Evolutionary conservation across 2,113 vertebrate species (phyloP).

Genomic region (Nesospiza acunhae): DNA sequence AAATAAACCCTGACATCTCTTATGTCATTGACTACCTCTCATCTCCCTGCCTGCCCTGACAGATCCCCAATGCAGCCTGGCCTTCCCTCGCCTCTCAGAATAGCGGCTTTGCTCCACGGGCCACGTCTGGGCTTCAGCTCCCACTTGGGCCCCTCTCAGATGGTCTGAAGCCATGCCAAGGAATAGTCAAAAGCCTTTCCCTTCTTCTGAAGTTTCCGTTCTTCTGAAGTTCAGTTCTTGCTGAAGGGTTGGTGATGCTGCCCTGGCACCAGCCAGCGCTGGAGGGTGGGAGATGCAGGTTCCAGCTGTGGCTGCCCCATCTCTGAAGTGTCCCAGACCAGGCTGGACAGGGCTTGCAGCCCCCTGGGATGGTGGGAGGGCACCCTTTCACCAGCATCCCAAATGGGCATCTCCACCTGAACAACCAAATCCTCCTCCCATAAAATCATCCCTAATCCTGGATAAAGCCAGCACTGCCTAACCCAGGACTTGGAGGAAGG

Average conservation of each 20-base stretch:
- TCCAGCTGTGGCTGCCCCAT: neutral
- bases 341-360: accelerated
- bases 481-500: neutral
- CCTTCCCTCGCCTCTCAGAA: neutral
- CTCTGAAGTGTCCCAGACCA: neutral
- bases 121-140: neutral
- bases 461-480: neutral
- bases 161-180: neutral
- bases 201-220: neutral
- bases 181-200: neutral
- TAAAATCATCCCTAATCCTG: neutral
- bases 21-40: conserved; percentile 62
- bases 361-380: accelerated
- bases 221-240: neutral
- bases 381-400: neutral
- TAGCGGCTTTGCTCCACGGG: neutral
- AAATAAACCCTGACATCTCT: conserved; percentile 67
- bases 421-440: neutral
- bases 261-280: neutral
- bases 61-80: conserved; percentile 18
- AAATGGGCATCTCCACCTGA: neutral
- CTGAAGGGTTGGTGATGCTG: neutral
- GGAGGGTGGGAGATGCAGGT: neutral
- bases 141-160: neutral
- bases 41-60: conserved; percentile 4